These are phyloP conservation scores for Chamaedrilus cognettii DNA, from an alignment of 2,888 invertebrate species.

Conservation along the genomic window DNA sequence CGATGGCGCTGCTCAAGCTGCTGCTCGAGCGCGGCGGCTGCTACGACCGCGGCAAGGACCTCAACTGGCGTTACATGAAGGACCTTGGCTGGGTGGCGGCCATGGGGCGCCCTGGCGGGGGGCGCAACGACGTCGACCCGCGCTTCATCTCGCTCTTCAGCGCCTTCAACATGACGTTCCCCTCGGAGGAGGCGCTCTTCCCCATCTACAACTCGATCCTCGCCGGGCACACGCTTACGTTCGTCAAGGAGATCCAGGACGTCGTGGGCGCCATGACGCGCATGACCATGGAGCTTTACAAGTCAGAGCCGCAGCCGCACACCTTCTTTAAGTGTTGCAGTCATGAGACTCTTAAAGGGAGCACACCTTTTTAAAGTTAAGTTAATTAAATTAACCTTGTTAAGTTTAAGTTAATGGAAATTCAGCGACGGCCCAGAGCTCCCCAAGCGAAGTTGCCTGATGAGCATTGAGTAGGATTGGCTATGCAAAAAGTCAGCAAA, in stretches of 20 bases:
- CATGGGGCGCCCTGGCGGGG: conserved; percentile 74
- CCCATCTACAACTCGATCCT: conserved; percentile 85
- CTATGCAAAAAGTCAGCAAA: no score
- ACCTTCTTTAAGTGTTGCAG: no score
- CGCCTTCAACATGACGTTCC: conserved; percentile 83
- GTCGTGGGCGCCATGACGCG: conserved; percentile 71
- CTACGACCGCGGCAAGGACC: conserved; percentile 85
- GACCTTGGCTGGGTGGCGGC: conserved; percentile 69
- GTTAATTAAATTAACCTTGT: no score
- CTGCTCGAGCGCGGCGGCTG: conserved; percentile 87
- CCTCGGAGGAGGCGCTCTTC: conserved; percentile 74
- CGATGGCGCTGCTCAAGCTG: conserved; percentile 86
- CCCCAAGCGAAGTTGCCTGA: no score
- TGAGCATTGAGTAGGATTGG: no score
- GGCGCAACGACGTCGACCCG: conserved; percentile 81
- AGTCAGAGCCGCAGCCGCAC: no score
- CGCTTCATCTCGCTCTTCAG: conserved; percentile 86
- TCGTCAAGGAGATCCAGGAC: conserved; percentile 69
- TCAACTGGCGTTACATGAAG: conserved; percentile 83
- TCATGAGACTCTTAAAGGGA: no score
- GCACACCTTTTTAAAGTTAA: no score
- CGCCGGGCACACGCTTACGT: conserved; percentile 73
- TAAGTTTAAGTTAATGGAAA: no score
- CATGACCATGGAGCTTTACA: conserved; percentile 81
- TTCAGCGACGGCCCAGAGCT: no score